Evolutionary conservation across 2,888 invertebrate genomes (phyloP).

Genomic region (Leucophenga montana): DNA sequence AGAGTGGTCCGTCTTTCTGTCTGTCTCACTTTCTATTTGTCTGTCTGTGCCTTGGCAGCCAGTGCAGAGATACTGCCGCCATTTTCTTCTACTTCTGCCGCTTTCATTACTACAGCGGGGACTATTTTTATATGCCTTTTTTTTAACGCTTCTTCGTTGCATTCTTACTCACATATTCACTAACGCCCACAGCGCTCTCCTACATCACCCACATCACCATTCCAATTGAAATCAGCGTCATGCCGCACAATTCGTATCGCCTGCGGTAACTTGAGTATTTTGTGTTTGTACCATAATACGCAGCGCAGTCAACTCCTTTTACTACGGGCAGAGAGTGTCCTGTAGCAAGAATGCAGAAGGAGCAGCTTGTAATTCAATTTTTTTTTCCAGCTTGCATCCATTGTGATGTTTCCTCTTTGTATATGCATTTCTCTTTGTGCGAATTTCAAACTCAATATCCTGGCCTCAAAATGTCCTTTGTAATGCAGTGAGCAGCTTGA

Average conservation of each 20-base stretch:
- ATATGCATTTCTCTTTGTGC: conserved; percentile 10
- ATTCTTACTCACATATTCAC: background rate
- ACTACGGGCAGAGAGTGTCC: background rate
- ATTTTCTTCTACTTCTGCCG: background rate
- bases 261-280: conserved; percentile 17
- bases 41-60: no score
- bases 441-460: conserved; percentile 14
- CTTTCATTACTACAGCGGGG: background rate
- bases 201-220: background rate
- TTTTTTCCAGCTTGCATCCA: background rate
- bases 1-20: background rate
- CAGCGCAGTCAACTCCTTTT: background rate
- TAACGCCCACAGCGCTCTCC: no score
- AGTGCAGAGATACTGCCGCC: background rate
- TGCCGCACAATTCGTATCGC: background rate
- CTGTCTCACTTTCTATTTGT: background rate
- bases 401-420: conserved; percentile 1
- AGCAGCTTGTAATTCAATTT: conserved; percentile 8
- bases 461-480: conserved; percentile 1
- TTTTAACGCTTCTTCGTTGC: background rate
- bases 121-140: conserved; percentile 12
- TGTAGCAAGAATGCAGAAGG: background rate
- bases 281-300: background rate
- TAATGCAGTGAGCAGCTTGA: background rate
- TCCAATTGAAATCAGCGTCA: conserved; percentile 7